A percentile compares a stretch with the other conserved stretches of the same genome.
Evolutionary conservation across 2,113 vertebrate species (phyloP).

Genomic region (Passer montanus): DNA sequence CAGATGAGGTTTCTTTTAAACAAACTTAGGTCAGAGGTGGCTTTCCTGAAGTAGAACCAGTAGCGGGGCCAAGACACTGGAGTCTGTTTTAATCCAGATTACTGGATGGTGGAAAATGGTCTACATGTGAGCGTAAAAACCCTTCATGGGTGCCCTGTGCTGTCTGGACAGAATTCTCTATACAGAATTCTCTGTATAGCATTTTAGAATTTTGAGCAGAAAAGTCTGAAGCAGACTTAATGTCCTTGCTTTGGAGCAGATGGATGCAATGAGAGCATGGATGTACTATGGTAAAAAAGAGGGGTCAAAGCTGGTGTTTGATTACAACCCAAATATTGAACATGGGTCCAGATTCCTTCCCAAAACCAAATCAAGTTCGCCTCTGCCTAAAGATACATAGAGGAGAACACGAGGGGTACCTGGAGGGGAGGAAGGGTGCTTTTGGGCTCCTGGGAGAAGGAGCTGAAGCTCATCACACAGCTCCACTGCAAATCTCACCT

Average conservation of each 20-base stretch:
- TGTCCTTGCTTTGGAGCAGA: not conserved
- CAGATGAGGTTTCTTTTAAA: not conserved
- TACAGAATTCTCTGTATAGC: not conserved
- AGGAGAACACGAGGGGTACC: not conserved
- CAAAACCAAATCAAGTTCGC: not conserved
- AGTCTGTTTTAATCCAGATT: not conserved
- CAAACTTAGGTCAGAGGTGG: not conserved
- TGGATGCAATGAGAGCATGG: not conserved
- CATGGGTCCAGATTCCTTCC: accelerated
- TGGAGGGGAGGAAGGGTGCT: not conserved
- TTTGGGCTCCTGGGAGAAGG: not conserved
- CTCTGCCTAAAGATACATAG: not conserved
- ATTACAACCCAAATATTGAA: not conserved
- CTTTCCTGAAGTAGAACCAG: not conserved
- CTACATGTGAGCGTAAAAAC: not conserved
- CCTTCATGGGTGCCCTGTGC: accelerated
- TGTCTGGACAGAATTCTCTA: not conserved
- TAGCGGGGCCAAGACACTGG: not conserved
- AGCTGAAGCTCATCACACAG: not conserved
- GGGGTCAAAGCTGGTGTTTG: not conserved
- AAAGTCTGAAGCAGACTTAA: not conserved
- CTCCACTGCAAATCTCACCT: not conserved
- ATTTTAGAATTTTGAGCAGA: not conserved
- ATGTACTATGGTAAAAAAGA: no score
- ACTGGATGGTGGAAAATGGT: not conserved